Base-by-base conservation (phyloP, 2,888 invertebrate genomes). In the Agriotes lineatus region DNA sequence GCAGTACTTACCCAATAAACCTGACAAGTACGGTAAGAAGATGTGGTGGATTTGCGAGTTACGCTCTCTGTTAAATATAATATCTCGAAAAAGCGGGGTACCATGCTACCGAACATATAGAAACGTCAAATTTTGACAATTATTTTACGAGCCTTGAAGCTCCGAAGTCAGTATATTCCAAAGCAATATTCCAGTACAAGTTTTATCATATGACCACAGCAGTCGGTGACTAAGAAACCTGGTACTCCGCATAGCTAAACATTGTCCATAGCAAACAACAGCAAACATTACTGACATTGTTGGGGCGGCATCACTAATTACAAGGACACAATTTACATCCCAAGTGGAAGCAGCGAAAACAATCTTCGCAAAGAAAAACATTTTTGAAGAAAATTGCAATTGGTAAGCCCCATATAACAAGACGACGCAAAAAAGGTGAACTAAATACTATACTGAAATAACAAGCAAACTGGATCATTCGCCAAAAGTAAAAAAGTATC, bases 11-110 rank as follows among this genome's bases (percentile, higher is more conserved):
- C 48, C 71, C 10, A 56, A 42, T 30, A 71, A 66, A 70, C 64
- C 67, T 45, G 59, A 70, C 25, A 63, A 70, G 54, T 70, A 70
- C 48, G 67, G 70, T 48, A 69, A 61, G 68, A 65, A 68, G 25
- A 56, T 65, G 22, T 65, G 65, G 59, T 65, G 19, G 50, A 45
- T 58, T 58, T 65, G 20, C 58, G 16, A 39, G 57, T 35, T 65
- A 65, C 30, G 39, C 63, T 19, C 30, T 57, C 7, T 19, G 10
- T 25, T 3, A 14, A 33, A 56, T 56, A 54, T 56, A 44, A 20
- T 65, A 58, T 45, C 44, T 58, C 14, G 48, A 22, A 58, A 57
- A 30, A 33, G 19, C 58, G 14, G 12, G 45, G 30, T 39, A 63
- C 54, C 63, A 54, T 61, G 54, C 39, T 63, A 52, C 14, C 2